Percentiles rank a stretch among this genome's conserved stretches.
These are phyloP conservation scores for Heliconius ethilla DNA, from an alignment of 2,888 invertebrate genomes.

Conservation along the genomic window DNA sequence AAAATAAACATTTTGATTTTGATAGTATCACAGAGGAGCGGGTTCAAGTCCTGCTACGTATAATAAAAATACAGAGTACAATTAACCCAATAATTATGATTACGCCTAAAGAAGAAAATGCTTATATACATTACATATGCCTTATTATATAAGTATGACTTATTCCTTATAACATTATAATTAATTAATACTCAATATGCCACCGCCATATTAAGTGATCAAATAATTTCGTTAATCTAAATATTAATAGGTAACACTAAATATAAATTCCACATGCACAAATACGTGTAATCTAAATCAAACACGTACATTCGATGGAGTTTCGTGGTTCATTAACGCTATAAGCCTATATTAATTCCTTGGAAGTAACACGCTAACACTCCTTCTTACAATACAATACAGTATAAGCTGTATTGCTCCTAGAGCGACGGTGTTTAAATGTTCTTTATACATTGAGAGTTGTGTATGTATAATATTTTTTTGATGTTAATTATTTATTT, in stretches of 20 bases:
- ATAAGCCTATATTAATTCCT: slow-evolving; percentile 60
- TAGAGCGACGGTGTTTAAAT: not conserved
- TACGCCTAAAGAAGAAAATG: too few species aligned
- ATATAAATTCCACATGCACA: slow-evolving; percentile 36
- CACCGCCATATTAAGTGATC: slow-evolving; percentile 15
- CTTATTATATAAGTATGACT: not conserved
- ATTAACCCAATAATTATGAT: too few species aligned
- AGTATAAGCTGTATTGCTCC: slow-evolving; percentile 18
- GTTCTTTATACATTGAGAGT: slow-evolving; percentile 32
- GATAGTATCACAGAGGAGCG: too few species aligned
- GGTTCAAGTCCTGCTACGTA: too few species aligned
- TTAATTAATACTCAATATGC: not conserved
- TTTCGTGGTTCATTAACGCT: slow-evolving; percentile 56
- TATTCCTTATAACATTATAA: not conserved
- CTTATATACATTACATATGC: not conserved
- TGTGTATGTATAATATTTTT: not conserved
- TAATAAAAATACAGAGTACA: too few species aligned
- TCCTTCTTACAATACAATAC: slow-evolving; percentile 45
- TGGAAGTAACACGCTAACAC: slow-evolving; percentile 58
- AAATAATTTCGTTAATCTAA: slow-evolving; percentile 27
- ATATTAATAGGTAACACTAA: slow-evolving; percentile 28
- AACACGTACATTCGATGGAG: slow-evolving; percentile 49
- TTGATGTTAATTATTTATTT: not conserved
- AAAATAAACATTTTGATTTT: too few species aligned
- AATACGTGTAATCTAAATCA: slow-evolving; percentile 47